Evolutionary conservation across 2,113 vertebrate species (phyloP), one percentile per base, ranked within the genome.

Genomic region (Riparia riparia): DNA sequence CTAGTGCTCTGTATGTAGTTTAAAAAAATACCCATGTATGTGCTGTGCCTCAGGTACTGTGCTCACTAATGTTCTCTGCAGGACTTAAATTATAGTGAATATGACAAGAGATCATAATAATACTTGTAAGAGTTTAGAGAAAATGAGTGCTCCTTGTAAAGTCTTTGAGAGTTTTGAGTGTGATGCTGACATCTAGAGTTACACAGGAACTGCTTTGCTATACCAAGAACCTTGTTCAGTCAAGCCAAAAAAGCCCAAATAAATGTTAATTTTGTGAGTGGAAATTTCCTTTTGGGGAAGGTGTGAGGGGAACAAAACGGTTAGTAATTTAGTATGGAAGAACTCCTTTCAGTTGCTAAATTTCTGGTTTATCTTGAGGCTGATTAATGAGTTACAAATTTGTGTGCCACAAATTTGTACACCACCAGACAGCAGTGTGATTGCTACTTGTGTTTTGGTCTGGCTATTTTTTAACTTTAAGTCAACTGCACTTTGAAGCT

Each of bases 391-490:
- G 15, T 37, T 39, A 15, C 0, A 5, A 7, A 25, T n/a, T 8
- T 1, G 2, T 24, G n/a, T 31, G 39, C 12, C 31, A 29, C 8
- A 7, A 14, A 61, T 57, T 37, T 0, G 0, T 61, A 29, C 0
- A 0, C 22, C 9, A 37, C n/a, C 51, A 58, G 28, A 6, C 24
- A 82, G 18, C 45, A 68, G 7, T 15, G 34, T 20, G 9, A 8
- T 25, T 37, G 25, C 18, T 45, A 9, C 31, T 85, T 84, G 20
- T 8, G 0, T 64, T 82, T 32, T 31, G 5, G 21, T 9, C 42
- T 63, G n/a, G 4, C 1, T 72, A 29, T n/a, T 78, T 71, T 84
- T 85, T 14, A 49, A 26, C 31, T 17, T 39, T 44, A 41, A 51
- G 22, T 41, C 31, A 84, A 9, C 18, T 53, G 31, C 17, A 28